phyloP scores from a whole-genome alignment of 2,888 invertebrate species.

The Bellardia bayeri region DNA sequence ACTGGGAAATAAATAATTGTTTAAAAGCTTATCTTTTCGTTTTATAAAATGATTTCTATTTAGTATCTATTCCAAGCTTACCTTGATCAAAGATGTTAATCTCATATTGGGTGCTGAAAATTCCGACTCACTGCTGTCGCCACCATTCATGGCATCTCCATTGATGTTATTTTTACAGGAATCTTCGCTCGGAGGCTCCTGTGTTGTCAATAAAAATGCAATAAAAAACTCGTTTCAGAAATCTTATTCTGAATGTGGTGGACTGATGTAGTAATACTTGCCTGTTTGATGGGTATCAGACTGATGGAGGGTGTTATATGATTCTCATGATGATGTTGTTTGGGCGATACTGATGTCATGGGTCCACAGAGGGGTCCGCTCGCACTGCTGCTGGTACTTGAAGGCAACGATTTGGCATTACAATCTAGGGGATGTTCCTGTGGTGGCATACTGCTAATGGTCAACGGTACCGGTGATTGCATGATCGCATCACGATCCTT shows the following conservation, averaged over 20 bases:
- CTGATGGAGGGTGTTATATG: conserved; percentile 93
- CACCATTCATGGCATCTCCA: conserved; percentile 71
- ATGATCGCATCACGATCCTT: conserved; percentile 77
- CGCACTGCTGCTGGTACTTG: conserved; percentile 77
- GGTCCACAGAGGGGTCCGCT: conserved; percentile 66
- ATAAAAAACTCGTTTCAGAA: background rate
- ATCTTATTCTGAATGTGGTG: background rate
- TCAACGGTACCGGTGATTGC: conserved; percentile 76
- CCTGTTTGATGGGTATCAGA: conserved; percentile 93
- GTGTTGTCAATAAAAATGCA: background rate
- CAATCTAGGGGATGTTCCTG: conserved; percentile 80
- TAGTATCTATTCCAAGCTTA: conserved; percentile 76
- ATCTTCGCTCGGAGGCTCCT: conserved; percentile 69
- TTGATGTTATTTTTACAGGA: conserved; percentile 51
- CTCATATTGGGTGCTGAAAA: conserved; percentile 87
- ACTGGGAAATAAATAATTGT: background rate
- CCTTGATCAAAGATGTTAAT: conserved; percentile 91
- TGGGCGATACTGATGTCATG: conserved; percentile 75
- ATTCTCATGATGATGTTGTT: conserved; percentile 82
- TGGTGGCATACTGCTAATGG: conserved; percentile 69
- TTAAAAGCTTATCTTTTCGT: too few relatives aligned
- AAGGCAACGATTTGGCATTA: conserved; percentile 81
- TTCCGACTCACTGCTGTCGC: conserved; percentile 79
- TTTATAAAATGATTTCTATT: too few relatives aligned
- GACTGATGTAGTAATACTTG: conserved; percentile 77